These are phyloP conservation scores for Eueides isabella DNA, from an alignment of 1,140 invertebrate species.

Conservation along the genomic window DNA sequence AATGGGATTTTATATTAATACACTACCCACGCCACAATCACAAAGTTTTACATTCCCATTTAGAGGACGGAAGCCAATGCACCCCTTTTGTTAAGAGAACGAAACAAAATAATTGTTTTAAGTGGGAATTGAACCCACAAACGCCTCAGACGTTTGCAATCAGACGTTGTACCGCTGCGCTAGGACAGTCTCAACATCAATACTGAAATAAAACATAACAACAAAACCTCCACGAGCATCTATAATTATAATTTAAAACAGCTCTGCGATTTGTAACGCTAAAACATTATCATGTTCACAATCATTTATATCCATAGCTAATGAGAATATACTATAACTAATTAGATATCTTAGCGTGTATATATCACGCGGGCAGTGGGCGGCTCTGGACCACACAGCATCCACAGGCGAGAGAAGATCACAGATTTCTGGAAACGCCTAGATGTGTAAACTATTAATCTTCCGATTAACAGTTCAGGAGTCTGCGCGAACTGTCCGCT, in stretches of 20 bases:
- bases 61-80: no score
- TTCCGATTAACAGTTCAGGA: slow-evolving; percentile 22
- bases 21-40: no score
- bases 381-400: slow-evolving; percentile 30
- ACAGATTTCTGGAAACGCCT: slow-evolving; percentile 35
- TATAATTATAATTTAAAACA: background rate
- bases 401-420: slow-evolving; percentile 11
- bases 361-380: slow-evolving; percentile 30
- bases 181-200: no score
- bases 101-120: no score
- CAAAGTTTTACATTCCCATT: no score
- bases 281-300: background rate
- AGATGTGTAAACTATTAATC: slow-evolving; percentile 24
- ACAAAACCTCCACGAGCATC: background rate
- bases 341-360: slow-evolving; percentile 22
- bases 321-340: slow-evolving; percentile 26
- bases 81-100: no score
- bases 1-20: no score
- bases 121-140: no score
- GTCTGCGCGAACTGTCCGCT: background rate
- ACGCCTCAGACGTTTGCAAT: no score
- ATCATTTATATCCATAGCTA: slow-evolving; percentile 3
- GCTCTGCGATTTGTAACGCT: background rate
- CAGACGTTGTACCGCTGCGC: no score
- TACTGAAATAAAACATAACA: background rate